A percentile compares a stretch with the other conserved stretches of the same genome.
Conservation (phyloP, 37 sponge, comb jelly and placozoan genomes). For the Lycopodina hypogea region DNA sequence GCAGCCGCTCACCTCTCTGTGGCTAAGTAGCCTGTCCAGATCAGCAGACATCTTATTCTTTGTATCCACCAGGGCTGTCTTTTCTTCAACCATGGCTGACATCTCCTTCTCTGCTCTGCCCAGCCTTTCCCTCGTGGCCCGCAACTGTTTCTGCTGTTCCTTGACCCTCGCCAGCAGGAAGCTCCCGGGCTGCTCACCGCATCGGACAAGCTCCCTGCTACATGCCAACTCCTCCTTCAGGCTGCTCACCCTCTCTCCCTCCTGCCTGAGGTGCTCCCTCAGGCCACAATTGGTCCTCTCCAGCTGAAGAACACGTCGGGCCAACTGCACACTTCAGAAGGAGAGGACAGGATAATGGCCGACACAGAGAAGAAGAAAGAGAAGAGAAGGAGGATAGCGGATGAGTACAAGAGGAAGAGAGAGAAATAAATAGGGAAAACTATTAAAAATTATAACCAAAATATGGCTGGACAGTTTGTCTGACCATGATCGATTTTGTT, state of each 20-base stretch:
- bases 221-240: slow-evolving; percentile 41
- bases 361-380: neutral
- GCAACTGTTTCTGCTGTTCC: neutral
- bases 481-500: too few relatives aligned
- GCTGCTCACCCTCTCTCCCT: slow-evolving; percentile 6
- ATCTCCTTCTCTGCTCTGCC: neutral
- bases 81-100: slow-evolving; percentile 26
- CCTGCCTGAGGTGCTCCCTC: slow-evolving; percentile 37
- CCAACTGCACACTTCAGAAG: slow-evolving; percentile 72
- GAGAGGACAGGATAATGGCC: neutral
- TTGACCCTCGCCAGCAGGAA: slow-evolving; percentile 55
- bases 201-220: slow-evolving; percentile 20
- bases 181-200: slow-evolving; percentile 60
- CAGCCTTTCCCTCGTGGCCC: neutral
- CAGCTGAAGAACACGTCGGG: slow-evolving; percentile 66
- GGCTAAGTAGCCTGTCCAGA: slow-evolving; percentile 68
- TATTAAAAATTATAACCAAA: too few relatives aligned
- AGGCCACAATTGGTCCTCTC: slow-evolving; percentile 59
- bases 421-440: too few relatives aligned
- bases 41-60: slow-evolving; percentile 68
- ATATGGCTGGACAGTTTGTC: too few relatives aligned
- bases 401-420: too few relatives aligned
- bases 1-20: slow-evolving; percentile 58
- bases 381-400: neutral
- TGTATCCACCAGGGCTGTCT: slow-evolving; percentile 9